phyloP scores from a whole-genome alignment of 2,888 invertebrate species.

The Polia nebulosa region DNA sequence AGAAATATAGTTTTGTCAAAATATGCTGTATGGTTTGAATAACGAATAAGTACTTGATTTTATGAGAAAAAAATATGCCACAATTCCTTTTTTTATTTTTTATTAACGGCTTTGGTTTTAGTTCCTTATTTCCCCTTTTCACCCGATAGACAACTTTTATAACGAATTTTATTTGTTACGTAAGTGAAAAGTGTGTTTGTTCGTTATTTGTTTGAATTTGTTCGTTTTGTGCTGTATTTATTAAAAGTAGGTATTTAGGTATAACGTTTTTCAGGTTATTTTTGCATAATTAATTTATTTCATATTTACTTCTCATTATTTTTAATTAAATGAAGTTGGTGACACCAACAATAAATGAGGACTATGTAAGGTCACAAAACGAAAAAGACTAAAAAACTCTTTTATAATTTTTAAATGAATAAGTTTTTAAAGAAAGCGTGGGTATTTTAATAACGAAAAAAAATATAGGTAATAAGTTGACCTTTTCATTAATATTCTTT shows the following conservation, averaged over 20 bases:
- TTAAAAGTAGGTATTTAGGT: neutral
- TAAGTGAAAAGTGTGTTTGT: neutral
- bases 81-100: no score
- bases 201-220: neutral
- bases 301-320: no score
- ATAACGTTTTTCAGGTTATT: neutral
- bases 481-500: no score
- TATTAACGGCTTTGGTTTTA: neutral
- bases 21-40: neutral
- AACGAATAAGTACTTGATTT: neutral
- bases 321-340: no score
- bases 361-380: no score
- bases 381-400: no score
- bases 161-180: neutral
- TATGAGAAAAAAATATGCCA: neutral
- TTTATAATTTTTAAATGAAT: no score
- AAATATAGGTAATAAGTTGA: no score
- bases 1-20: neutral
- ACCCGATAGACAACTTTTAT: neutral
- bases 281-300: no score
- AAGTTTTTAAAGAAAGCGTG: no score
- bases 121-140: slow-evolving; percentile 11
- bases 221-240: neutral
- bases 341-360: no score
- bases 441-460: no score